These are phyloP conservation scores for Hofmannophila pseudospretella DNA, from an alignment of 2,888 invertebrate species.

Conservation along the genomic window DNA sequence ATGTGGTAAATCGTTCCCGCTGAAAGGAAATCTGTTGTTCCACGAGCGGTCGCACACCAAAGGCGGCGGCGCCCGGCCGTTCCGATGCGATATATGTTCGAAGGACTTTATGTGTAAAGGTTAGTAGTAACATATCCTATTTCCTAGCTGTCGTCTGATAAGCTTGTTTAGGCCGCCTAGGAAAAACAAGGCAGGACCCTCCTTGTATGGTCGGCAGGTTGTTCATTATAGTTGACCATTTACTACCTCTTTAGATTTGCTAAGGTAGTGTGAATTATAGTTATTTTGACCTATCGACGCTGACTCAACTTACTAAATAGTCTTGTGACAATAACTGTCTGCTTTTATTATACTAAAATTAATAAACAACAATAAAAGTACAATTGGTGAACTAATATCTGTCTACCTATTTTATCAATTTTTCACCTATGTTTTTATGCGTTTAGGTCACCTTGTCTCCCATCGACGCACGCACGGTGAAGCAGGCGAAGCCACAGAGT, in stretches of 20 bases:
- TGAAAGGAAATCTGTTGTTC: slow-evolving; percentile 90
- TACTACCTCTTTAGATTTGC: too few relatives aligned
- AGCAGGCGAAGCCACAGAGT: slow-evolving; percentile 50
- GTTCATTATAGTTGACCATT: too few relatives aligned
- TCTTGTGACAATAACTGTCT: too few relatives aligned
- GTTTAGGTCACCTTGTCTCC: slow-evolving; percentile 86
- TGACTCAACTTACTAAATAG: too few relatives aligned
- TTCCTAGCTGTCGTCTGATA: not conserved
- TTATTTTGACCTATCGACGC: too few relatives aligned
- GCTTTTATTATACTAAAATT: too few relatives aligned
- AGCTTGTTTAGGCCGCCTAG: not conserved
- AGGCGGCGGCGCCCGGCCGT: slow-evolving; percentile 78
- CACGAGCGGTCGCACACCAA: slow-evolving; percentile 93
- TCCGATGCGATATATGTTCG: slow-evolving; percentile 89
- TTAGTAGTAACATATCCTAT: slow-evolving; percentile 19
- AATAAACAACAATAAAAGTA: too few relatives aligned
- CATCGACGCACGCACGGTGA: slow-evolving; percentile 86
- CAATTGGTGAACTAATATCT: too few relatives aligned
- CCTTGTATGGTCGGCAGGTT: too few relatives aligned
- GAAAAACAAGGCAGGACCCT: not conserved
- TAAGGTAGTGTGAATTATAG: too few relatives aligned
- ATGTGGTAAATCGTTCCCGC: slow-evolving; percentile 91
- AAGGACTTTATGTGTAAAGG: slow-evolving; percentile 94
- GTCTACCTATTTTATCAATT: too few relatives aligned
- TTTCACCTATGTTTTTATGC: too few relatives aligned